phyloP scores from a whole-genome alignment of 1,140 invertebrate genomes.

The Neotoxoptera formosana region DNA sequence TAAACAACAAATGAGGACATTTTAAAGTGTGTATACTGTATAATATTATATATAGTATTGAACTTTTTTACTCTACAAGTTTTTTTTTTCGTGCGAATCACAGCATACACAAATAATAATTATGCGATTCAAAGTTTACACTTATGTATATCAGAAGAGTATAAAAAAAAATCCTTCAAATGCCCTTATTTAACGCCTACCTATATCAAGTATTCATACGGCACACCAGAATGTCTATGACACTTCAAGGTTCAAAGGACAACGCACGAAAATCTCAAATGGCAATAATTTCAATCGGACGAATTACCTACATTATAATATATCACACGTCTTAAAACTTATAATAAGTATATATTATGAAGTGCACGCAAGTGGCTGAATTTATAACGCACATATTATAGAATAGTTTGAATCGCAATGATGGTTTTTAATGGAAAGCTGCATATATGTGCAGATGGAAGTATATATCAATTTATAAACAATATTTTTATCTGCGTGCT shows the following conservation, averaged over 20 bases:
- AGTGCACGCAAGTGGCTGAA: neutral
- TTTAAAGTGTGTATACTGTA: neutral
- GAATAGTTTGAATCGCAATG: neutral
- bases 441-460: neutral
- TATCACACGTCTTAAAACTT: neutral
- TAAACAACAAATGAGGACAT: neutral
- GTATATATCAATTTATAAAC: neutral
- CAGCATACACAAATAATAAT: neutral
- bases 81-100: neutral
- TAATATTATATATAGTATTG: neutral
- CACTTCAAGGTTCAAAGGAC: neutral
- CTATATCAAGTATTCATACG: neutral
- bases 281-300: neutral
- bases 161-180: constrained; percentile 12
- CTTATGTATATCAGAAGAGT: neutral
- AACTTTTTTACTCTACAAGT: neutral
- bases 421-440: neutral
- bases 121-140: neutral
- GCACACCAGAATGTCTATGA: neutral
- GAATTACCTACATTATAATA: neutral
- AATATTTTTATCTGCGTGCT: neutral
- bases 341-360: neutral
- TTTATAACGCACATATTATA: neutral
- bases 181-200: neutral
- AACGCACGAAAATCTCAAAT: neutral